Evolutionary conservation across 2,888 invertebrate genomes (phyloP).

Genomic region (Coelinius sp.): DNA sequence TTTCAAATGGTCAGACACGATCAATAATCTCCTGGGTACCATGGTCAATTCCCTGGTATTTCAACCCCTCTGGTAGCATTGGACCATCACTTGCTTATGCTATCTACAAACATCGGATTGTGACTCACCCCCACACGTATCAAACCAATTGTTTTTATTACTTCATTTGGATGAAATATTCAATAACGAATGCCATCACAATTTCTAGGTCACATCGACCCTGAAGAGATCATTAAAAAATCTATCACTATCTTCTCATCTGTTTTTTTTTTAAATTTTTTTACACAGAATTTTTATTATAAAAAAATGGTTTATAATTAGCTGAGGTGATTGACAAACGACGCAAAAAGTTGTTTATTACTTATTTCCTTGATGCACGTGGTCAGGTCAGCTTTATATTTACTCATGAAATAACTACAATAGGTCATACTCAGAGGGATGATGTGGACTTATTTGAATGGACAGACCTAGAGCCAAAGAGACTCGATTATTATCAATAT

Average conservation of each 20-base stretch:
- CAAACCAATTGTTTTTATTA: too few relatives aligned
- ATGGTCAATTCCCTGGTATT: neutral
- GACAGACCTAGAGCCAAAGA: slow-evolving; percentile 49
- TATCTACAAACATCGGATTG: slow-evolving; percentile 45
- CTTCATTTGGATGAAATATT: too few relatives aligned
- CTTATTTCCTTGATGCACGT: slow-evolving; percentile 13
- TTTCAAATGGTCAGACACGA: neutral
- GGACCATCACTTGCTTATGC: neutral
- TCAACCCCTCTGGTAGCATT: neutral
- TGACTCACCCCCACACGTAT: slow-evolving; percentile 48
- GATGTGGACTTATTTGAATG: slow-evolving; percentile 64
- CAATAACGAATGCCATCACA: neutral
- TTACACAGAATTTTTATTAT: too few relatives aligned
- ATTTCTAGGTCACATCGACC: neutral
- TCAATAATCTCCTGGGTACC: neutral
- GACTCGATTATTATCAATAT: slow-evolving; percentile 31
- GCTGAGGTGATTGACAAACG: neutral
- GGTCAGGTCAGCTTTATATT: slow-evolving; percentile 22
- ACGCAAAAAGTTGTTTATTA: neutral
- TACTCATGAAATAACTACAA: slow-evolving; percentile 36
- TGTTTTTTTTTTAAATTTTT: too few relatives aligned
- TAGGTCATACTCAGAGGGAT: slow-evolving; percentile 51
- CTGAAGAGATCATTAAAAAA: neutral
- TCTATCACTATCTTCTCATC: too few relatives aligned
- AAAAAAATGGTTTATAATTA: too few relatives aligned